Percentiles rank a stretch among this genome's conserved stretches.
phyloP scores from a whole-genome alignment of 1,140 invertebrate genomes.

The Drosophila pruinosa region DNA sequence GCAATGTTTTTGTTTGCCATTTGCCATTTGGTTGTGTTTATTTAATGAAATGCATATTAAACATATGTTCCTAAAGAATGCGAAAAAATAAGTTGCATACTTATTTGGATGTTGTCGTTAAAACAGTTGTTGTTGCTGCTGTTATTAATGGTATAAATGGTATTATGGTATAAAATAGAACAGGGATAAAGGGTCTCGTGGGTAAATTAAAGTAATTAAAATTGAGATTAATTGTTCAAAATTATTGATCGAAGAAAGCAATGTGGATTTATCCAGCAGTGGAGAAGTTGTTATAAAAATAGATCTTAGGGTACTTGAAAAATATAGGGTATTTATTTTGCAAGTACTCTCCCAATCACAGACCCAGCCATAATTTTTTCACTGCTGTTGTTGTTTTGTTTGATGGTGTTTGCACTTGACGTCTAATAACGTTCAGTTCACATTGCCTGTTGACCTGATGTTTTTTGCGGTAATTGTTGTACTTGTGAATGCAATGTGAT shows the following conservation, averaged over 20 bases:
- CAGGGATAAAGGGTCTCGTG: no score
- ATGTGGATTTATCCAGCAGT: no score
- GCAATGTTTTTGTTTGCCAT: constrained; percentile 31
- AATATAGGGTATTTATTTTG: neutral
- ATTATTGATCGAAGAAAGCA: no score
- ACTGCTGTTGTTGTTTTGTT: constrained; percentile 6
- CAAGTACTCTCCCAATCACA: neutral
- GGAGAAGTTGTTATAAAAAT: no score
- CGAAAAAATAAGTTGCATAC: constrained; percentile 33
- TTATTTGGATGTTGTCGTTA: constrained; percentile 5
- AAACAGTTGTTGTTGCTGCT: neutral
- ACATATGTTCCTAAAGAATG: constrained; percentile 57
- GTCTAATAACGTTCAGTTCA: constrained; percentile 58
- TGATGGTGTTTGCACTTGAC: constrained; percentile 47
- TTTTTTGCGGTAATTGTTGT: neutral
- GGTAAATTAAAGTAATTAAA: no score
- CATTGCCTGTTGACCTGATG: constrained; percentile 33
- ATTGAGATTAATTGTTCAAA: no score
- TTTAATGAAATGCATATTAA: constrained; percentile 73
- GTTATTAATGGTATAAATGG: neutral
- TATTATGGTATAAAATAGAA: no score
- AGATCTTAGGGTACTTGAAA: no score
- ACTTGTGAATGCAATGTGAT: neutral
- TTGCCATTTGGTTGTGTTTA: constrained; percentile 55
- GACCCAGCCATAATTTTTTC: neutral